A percentile compares a stretch with the other conserved stretches of the same genome.
These are phyloP conservation scores for Strix aluco DNA, from an alignment of 2,113 vertebrate species.

Conservation along the genomic window DNA sequence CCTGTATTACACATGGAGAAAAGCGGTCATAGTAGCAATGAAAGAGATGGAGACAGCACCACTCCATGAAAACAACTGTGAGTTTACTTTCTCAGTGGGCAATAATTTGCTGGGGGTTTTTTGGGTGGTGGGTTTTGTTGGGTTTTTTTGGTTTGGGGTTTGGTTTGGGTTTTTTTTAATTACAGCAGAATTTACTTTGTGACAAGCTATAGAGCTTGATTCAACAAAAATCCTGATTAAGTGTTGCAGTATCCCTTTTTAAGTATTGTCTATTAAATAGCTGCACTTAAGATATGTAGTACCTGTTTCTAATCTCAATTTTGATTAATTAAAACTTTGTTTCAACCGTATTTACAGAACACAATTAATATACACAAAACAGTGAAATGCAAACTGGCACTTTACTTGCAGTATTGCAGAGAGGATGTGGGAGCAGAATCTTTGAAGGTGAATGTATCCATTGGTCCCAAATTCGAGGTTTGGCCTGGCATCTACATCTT, in stretches of 20 bases:
- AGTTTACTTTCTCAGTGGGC: not conserved
- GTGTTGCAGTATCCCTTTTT: not conserved
- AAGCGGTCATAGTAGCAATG: not conserved
- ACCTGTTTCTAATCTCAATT: not conserved
- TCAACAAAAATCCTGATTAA: conserved; percentile 41
- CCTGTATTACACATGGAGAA: not conserved
- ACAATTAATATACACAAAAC: not conserved
- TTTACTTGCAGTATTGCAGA: not conserved
- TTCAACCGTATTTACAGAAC: not conserved
- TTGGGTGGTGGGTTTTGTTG: too few relatives aligned
- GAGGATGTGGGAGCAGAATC: not conserved
- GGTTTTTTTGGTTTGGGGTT: too few relatives aligned
- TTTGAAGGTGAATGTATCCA: not conserved
- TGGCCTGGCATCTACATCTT: not conserved
- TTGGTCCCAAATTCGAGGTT: not conserved
- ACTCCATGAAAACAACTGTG: conserved; percentile 19
- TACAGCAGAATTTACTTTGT: not conserved
- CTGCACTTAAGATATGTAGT: not conserved
- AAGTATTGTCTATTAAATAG: not conserved
- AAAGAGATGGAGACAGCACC: not conserved
- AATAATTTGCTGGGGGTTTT: not conserved
- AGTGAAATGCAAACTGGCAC: not conserved
- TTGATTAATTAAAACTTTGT: not conserved
- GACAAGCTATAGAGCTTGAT: not conserved
- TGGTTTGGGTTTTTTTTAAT: not conserved